phyloP scores from a whole-genome alignment of 1,140 invertebrate genomes.

The Heliconius eleuchia region DNA sequence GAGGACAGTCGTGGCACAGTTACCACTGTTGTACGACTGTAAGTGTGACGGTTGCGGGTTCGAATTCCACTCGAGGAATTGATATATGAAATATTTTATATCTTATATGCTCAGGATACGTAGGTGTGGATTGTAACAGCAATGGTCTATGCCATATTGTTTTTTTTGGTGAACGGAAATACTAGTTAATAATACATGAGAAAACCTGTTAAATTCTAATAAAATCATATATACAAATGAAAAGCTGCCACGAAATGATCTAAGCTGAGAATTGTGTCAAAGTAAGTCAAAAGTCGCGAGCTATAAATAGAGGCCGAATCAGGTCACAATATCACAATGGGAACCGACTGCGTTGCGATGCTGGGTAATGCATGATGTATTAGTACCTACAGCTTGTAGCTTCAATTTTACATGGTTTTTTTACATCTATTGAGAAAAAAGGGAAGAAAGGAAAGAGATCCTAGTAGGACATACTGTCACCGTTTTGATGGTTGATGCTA shows the following conservation, averaged over 20 bases:
- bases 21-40: too few species aligned
- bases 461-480: too few species aligned
- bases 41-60: too few species aligned
- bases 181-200: neutral
- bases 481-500: too few species aligned
- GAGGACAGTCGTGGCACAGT: neutral
- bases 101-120: too few species aligned
- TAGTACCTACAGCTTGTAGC: constrained; percentile 36
- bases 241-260: constrained; percentile 4
- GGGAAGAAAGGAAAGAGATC: too few species aligned
- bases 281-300: constrained; percentile 41
- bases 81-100: too few species aligned
- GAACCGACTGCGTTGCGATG: constrained; percentile 44
- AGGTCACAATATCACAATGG: constrained; percentile 52
- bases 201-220: neutral
- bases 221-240: neutral
- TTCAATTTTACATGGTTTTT: neutral
- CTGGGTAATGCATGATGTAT: constrained; percentile 51
- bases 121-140: too few species aligned
- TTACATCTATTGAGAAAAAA: too few species aligned
- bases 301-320: constrained; percentile 43
- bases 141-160: too few species aligned
- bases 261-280: constrained; percentile 23
- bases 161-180: too few species aligned
- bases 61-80: too few species aligned